Conservation (phyloP, 2,797 vertebrate genomes). For the Cossypha niveicapilla region DNA sequence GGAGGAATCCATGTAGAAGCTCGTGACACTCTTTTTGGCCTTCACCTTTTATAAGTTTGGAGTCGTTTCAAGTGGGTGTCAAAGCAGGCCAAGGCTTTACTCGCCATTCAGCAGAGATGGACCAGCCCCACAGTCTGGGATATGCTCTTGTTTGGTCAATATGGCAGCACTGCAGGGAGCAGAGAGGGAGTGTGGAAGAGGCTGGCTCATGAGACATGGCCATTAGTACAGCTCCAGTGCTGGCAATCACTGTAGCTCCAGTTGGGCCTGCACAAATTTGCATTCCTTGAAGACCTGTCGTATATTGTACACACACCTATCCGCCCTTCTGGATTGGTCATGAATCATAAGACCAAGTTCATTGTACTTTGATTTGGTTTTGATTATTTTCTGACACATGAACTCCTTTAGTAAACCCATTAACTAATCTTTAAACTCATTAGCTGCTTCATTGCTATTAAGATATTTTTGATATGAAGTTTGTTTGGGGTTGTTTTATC, state of each 20-base stretch:
- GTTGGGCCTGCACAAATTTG: neutral
- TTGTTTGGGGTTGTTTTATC: neutral
- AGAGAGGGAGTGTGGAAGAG: neutral
- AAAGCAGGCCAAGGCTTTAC: rapidly evolving
- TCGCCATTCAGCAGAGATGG: neutral
- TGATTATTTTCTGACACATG: neutral
- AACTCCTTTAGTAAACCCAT: conserved; percentile 22
- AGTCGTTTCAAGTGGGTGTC: neutral
- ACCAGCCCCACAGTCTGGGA: neutral
- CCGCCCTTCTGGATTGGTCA: neutral
- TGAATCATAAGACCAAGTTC: conserved; percentile 9
- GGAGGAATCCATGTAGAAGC: neutral
- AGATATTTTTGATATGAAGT: neutral
- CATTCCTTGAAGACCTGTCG: neutral
- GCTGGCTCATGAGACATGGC: neutral
- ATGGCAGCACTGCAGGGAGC: neutral
- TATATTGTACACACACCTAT: neutral
- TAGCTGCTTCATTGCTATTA: neutral
- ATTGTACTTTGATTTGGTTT: conserved; percentile 26
- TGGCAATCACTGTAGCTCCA: neutral
- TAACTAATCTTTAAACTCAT: neutral
- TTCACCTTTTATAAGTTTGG: neutral
- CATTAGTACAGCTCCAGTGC: neutral
- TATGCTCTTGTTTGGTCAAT: neutral
- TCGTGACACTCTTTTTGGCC: neutral